These are phyloP conservation scores for Theristicus caerulescens DNA, from an alignment of 2,113 vertebrate species.

Conservation along the genomic window DNA sequence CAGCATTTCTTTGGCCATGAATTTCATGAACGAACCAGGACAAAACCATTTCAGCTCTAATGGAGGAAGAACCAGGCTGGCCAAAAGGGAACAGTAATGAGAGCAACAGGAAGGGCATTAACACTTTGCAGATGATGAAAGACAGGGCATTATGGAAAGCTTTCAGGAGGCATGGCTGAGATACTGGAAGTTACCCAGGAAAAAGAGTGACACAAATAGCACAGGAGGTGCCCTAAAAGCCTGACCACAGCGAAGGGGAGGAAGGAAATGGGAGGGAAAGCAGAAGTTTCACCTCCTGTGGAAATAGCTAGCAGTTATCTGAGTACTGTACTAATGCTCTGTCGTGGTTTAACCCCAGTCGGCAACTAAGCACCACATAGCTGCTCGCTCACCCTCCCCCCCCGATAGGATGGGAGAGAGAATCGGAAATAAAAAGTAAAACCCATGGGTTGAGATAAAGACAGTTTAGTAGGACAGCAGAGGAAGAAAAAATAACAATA, in stretches of 20 bases:
- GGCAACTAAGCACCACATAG: too few species aligned
- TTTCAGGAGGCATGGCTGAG: background rate
- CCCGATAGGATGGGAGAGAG: too few species aligned
- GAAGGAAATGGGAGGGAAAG: background rate
- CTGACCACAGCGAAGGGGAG: background rate
- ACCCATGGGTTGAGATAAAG: too few species aligned
- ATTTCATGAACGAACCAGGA: background rate
- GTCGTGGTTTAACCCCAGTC: too few species aligned
- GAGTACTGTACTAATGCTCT: background rate
- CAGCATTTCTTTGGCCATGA: background rate
- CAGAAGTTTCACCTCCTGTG: background rate
- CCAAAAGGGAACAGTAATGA: background rate
- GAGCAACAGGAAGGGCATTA: background rate
- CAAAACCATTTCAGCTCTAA: background rate
- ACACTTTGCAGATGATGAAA: background rate
- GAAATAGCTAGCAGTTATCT: fast-evolving
- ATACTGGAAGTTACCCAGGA: background rate
- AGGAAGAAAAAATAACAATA: too few species aligned
- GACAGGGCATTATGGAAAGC: background rate
- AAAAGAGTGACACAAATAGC: background rate
- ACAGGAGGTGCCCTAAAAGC: background rate
- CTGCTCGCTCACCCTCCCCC: too few species aligned
- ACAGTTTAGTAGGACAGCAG: too few species aligned
- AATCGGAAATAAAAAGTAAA: too few species aligned
- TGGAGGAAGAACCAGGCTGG: background rate